phyloP scores from a whole-genome alignment of 2,888 invertebrate species.

The Eupithecia insigniata region DNA sequence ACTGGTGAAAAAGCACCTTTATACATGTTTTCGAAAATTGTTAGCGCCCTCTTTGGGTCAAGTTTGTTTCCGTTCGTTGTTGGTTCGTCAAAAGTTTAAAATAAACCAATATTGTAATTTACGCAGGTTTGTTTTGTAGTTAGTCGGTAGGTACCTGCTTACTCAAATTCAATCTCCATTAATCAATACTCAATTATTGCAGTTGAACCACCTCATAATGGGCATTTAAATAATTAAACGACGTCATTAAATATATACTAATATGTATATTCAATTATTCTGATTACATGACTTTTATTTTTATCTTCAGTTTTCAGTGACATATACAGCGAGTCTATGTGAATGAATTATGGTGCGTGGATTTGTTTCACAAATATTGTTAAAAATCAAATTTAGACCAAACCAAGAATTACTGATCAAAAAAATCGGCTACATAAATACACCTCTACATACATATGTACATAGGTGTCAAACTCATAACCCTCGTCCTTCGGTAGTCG shows the following conservation, averaged over 20 bases:
- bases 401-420: neutral
- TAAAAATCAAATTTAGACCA: neutral
- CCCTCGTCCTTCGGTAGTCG: too few species aligned
- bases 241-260: constrained; percentile 19
- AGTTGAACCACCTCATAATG: neutral
- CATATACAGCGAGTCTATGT: neutral
- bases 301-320: constrained; percentile 12
- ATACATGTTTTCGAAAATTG: neutral
- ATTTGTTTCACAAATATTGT: too few species aligned
- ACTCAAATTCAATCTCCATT: neutral
- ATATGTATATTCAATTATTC: constrained; percentile 30
- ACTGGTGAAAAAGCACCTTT: neutral
- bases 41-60: too few species aligned
- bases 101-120: neutral
- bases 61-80: neutral
- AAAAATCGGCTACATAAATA: too few species aligned
- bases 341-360: too few species aligned
- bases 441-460: too few species aligned
- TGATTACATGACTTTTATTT: constrained; percentile 27
- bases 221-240: constrained; percentile 12
- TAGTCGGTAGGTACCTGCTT: neutral
- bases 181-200: too few species aligned
- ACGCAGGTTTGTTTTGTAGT: neutral
- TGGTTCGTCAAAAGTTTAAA: neutral
- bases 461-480: too few species aligned